Evolutionary conservation across 2,113 vertebrate genomes (phyloP), one percentile per base, ranked within the genome.

Genomic region (Trogon surrucura): DNA sequence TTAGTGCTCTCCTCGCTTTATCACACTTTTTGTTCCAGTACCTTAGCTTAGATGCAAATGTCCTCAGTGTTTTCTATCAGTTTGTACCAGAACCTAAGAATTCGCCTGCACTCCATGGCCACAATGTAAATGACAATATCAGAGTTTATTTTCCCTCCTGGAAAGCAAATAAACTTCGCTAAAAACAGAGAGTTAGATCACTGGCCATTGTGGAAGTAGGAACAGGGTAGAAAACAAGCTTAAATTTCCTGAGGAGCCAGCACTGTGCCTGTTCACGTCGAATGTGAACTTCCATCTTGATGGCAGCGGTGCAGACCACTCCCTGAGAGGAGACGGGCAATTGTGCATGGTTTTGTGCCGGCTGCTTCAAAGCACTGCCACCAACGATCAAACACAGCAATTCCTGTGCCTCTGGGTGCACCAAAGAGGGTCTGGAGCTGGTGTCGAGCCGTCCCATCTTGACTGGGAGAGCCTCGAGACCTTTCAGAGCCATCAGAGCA

Each of bases 131-230:
- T 72, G 77, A 92, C 91, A 89, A 87, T 91, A 92, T 87, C 73
- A 45, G 83, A 54, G 88, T 92, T 93, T 96, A 90, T 96, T 94
- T 96, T 94, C 88, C 58, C 86, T 87, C 73, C 66, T 75, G 88
- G 73, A 96, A 93, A 87, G 80, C 77, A 94, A 95, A 96, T 84
- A 94, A 96, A 90, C 96, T 50, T 67, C 50, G 54, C 88, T 92
- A 91, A 92, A 95, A 96, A 7, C 86, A 58, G 73, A 5, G 71
- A 11, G 29, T 96, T 94, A 93, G 36, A 3, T 93, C 96, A 95
- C 11, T 79, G 73, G 53, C 93, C 80, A 78, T 25, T 92, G 90
- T 96, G 93, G 88, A 78, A 96, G 72, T 71, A 60, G 88, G 91
- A 80, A 29, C 69, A 47, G 41, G 3, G 87, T 30, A 93, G 77